Evolutionary conservation across 1,140 invertebrate species (phyloP).

Genomic region (Bacillus rossius): DNA sequence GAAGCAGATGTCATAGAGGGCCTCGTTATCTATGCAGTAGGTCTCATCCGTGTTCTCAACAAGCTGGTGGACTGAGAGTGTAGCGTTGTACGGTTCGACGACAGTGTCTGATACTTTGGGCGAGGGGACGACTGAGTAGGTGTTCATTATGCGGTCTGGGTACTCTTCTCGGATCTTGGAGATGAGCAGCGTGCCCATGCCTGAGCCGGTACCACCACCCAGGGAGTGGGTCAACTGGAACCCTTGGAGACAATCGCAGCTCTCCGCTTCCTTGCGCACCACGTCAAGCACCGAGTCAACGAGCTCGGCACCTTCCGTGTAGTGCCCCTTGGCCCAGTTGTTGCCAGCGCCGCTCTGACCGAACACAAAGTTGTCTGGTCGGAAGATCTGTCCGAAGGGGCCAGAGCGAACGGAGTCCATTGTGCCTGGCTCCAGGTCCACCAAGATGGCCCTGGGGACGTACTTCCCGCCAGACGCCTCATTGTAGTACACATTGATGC

Average conservation of each 20-base stretch:
- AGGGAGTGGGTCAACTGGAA: no score
- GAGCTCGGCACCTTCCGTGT: no score
- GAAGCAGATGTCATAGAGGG: slow-evolving; percentile 91
- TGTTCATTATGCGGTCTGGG: slow-evolving; percentile 90
- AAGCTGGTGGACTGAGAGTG: no score
- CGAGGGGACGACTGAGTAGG: slow-evolving; percentile 87
- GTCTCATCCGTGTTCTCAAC: slow-evolving; percentile 88
- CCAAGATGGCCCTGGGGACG: slow-evolving; percentile 84
- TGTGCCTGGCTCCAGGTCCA: slow-evolving; percentile 91
- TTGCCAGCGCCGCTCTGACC: no score
- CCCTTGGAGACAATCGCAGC: no score
- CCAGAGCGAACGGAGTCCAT: slow-evolving; percentile 92
- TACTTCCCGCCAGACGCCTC: slow-evolving; percentile 85
- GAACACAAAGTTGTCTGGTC: no score
- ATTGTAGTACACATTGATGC: slow-evolving; percentile 92
- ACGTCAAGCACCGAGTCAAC: slow-evolving; percentile 84
- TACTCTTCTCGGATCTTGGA: slow-evolving; percentile 85
- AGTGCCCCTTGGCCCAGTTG: no score
- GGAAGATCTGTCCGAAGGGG: no score
- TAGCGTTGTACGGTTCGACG: slow-evolving; percentile 88
- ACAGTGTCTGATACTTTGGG: slow-evolving; percentile 77
- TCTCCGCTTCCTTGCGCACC: slow-evolving; percentile 71
- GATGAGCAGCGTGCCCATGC: slow-evolving; percentile 80
- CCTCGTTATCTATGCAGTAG: slow-evolving; percentile 88
- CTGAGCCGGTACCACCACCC: no score